phyloP scores from a whole-genome alignment of 2,888 invertebrate genomes.

The Smittia sp. region DNA sequence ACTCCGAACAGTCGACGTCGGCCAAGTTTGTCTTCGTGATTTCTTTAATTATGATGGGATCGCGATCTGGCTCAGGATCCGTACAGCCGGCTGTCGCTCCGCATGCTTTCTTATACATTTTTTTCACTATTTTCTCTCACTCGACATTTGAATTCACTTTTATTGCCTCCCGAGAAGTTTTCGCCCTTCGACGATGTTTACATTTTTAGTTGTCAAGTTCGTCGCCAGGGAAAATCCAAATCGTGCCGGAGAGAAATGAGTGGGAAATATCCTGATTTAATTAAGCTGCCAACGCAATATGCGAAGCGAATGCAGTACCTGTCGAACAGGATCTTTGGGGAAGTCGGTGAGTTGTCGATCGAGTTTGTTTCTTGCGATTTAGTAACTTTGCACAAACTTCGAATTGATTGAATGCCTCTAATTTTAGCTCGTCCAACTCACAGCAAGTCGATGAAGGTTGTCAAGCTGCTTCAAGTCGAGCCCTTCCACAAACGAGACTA shows the following conservation, averaged over 20 bases:
- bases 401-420: no score
- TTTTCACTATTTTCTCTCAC: not conserved
- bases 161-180: not conserved
- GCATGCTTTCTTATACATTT: slow-evolving; percentile 71
- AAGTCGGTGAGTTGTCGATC: slow-evolving; percentile 56
- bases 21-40: slow-evolving; percentile 63
- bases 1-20: slow-evolving; percentile 74
- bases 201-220: not conserved
- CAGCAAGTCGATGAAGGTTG: slow-evolving; percentile 74
- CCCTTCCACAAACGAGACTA: slow-evolving; percentile 72
- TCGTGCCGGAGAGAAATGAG: not conserved
- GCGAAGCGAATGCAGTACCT: slow-evolving; percentile 80
- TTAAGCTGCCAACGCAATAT: slow-evolving; percentile 72
- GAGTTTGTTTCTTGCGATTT: not conserved
- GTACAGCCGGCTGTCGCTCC: slow-evolving; percentile 66
- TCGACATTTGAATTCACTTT: not conserved
- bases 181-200: not conserved
- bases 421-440: slow-evolving; percentile 64
- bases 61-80: slow-evolving; percentile 62
- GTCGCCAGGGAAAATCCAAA: not conserved
- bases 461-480: slow-evolving; percentile 70
- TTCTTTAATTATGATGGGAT: slow-evolving; percentile 55
- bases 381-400: no score
- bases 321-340: slow-evolving; percentile 85
- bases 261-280: slow-evolving; percentile 65